Evolutionary conservation across 30 jellyfish, hydroid and myxozoan genomes (phyloP).

Genomic region (Rhopilema esculentum): DNA sequence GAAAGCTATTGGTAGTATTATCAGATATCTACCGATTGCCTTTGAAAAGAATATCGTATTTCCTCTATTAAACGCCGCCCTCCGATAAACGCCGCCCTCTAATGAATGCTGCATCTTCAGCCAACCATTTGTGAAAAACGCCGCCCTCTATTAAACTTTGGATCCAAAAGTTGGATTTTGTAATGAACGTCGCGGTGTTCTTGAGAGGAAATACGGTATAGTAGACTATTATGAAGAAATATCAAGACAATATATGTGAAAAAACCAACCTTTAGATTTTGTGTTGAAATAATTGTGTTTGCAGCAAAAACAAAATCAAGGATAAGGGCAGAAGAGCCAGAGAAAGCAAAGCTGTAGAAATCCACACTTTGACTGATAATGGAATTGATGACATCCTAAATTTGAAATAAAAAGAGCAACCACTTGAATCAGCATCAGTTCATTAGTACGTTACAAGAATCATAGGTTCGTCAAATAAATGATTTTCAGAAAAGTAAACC

Average conservation of each 20-base stretch:
- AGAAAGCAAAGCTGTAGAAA: slow-evolving; percentile 71
- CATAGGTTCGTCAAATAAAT: not conserved
- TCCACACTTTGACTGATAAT: slow-evolving; percentile 79
- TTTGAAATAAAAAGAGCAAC: not conserved
- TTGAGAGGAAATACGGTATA: no score
- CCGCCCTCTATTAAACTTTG: no score
- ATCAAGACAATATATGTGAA: no score
- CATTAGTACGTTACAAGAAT: not conserved
- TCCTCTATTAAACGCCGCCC: no score
- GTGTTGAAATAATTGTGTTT: slow-evolving; percentile 72
- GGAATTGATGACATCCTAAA: slow-evolving; percentile 90
- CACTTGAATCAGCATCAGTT: not conserved
- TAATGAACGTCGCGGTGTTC: no score
- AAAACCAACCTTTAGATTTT: slow-evolving; percentile 67
- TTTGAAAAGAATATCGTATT: no score
- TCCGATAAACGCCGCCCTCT: no score
- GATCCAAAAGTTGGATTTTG: no score
- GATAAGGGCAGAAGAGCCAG: slow-evolving; percentile 82
- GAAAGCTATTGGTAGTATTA: no score
- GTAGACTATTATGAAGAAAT: not conserved
- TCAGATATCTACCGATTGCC: no score
- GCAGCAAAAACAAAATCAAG: slow-evolving; percentile 86
- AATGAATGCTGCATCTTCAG: no score
- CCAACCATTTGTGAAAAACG: no score
- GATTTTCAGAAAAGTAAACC: not conserved